Percentiles rank a stretch among this genome's conserved stretches.
These are phyloP conservation scores for Nothoprocta pentlandii DNA, from an alignment of 2,113 vertebrate species.

Conservation along the genomic window DNA sequence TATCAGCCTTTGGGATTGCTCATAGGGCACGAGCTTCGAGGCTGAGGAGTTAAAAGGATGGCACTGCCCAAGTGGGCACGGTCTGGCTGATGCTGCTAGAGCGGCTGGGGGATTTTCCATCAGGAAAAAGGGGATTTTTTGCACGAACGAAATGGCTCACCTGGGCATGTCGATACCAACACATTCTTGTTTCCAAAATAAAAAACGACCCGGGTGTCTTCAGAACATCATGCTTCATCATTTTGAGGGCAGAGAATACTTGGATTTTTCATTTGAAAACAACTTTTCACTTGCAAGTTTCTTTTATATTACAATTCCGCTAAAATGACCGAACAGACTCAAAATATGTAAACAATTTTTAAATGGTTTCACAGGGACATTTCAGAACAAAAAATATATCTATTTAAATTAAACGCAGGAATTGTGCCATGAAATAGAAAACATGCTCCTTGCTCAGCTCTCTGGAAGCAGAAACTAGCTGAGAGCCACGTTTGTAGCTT, in stretches of 20 bases:
- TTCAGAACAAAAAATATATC: background rate
- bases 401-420: background rate
- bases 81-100: background rate
- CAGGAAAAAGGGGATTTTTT: background rate
- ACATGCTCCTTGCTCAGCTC: background rate
- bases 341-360: conserved; percentile 32
- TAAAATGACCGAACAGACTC: conserved; percentile 32
- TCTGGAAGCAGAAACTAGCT: background rate
- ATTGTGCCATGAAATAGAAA: background rate
- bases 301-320: background rate
- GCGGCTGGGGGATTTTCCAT: background rate
- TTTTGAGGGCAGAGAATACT: background rate
- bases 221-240: conserved; percentile 32
- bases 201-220: background rate
- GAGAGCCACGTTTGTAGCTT: background rate
- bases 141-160: background rate
- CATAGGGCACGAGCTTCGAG: background rate
- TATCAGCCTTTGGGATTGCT: background rate
- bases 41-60: background rate
- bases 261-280: conserved; percentile 26
- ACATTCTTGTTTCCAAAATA: background rate
- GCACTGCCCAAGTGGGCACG: background rate
- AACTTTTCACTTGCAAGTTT: background rate
- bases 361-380: background rate
- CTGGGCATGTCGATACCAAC: background rate